phyloP scores from a whole-genome alignment of 2,888 invertebrate genomes.

The Globia sparganii region DNA sequence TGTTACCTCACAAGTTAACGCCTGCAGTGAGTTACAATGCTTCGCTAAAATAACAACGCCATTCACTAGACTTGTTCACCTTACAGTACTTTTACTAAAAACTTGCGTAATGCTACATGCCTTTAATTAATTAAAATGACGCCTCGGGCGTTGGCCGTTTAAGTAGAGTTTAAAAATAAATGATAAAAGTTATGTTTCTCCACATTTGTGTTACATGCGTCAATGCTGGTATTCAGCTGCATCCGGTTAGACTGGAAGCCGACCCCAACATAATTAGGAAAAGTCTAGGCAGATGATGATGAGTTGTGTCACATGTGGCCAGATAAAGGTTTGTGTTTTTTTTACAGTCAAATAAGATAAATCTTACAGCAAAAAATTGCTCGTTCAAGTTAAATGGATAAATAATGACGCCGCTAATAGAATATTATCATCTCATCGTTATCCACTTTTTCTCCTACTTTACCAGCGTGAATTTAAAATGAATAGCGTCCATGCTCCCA shows the following conservation, averaged over 20 bases:
- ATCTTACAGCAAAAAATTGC: slow-evolving; percentile 2
- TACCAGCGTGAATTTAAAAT: slow-evolving; percentile 38
- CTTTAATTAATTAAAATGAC: slow-evolving; percentile 54
- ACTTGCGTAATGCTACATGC: slow-evolving; percentile 39
- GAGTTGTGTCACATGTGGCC: not conserved
- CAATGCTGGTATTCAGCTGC: not conserved
- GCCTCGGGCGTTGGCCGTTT: slow-evolving; percentile 33
- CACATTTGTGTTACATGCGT: not conserved
- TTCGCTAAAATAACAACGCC: slow-evolving; percentile 57
- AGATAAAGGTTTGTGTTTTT: slow-evolving; percentile 5
- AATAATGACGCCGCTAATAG: slow-evolving; percentile 39
- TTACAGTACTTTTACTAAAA: slow-evolving; percentile 58
- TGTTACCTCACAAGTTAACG: slow-evolving; percentile 60
- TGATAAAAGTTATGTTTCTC: slow-evolving; percentile 19
- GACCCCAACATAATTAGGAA: not conserved
- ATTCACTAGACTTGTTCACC: slow-evolving; percentile 55
- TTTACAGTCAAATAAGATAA: not conserved
- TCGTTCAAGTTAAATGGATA: slow-evolving; percentile 31
- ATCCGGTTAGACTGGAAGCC: not conserved
- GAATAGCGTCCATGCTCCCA: slow-evolving; percentile 48
- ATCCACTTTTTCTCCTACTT: slow-evolving; percentile 39
- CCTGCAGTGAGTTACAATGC: slow-evolving; percentile 50
- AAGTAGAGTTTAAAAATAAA: slow-evolving; percentile 29
- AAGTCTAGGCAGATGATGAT: not conserved
- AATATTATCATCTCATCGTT: slow-evolving; percentile 38